Evolutionary conservation across 1,140 invertebrate species (phyloP).

Genomic region (Phocides pigmalion): DNA sequence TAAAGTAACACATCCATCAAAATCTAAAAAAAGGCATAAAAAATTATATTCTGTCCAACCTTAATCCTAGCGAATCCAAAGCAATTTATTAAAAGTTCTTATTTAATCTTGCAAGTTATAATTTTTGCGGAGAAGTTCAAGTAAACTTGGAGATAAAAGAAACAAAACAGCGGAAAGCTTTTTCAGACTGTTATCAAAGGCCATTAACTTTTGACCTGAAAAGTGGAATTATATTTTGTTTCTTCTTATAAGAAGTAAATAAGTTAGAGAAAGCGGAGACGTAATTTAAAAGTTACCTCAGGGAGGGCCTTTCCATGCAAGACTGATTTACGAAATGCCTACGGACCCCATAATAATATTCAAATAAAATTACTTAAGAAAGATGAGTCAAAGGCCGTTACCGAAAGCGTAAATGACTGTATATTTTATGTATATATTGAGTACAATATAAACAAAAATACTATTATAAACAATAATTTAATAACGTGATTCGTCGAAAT

Average conservation of each 20-base stretch:
- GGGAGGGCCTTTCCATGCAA: conserved; percentile 49
- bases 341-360: conserved; percentile 46
- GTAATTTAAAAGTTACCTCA: conserved; percentile 74
- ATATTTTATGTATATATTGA: no score
- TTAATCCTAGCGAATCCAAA: conserved; percentile 60
- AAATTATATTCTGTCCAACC: conserved; percentile 53
- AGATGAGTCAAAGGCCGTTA: conserved; percentile 30
- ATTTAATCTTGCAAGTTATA: conserved; percentile 80
- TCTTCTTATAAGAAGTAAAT: conserved; percentile 75
- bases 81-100: conserved; percentile 79
- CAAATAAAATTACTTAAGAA: conserved; percentile 41
- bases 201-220: conserved; percentile 80
- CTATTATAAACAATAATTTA: no score
- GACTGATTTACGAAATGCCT: conserved; percentile 52
- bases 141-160: conserved; percentile 75
- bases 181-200: conserved; percentile 78
- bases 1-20: not conserved
- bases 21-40: conserved; percentile 37
- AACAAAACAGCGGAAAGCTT: conserved; percentile 81
- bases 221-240: conserved; percentile 78
- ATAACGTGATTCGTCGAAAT: no score
- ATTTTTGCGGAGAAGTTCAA: conserved; percentile 75
- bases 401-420: not conserved
- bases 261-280: conserved; percentile 71
- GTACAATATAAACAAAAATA: no score